These are phyloP conservation scores for Catocala nupta DNA, from an alignment of 2,888 invertebrate genomes.

Conservation along the genomic window DNA sequence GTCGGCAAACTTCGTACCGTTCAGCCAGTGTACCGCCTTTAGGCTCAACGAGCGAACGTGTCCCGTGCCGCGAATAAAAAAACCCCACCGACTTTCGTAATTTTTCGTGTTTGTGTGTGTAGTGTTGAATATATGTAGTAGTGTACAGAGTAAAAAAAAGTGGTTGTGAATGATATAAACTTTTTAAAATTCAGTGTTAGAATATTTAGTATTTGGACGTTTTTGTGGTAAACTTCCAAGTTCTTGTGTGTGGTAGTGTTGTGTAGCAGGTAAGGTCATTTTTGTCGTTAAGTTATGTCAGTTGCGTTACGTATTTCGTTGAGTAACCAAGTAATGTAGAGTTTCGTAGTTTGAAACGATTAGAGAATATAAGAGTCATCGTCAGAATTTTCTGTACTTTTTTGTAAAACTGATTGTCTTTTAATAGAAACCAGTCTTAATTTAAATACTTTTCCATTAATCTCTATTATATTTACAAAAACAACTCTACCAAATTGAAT, in stretches of 20 bases:
- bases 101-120: constrained; percentile 54
- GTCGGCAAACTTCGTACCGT: constrained; percentile 53
- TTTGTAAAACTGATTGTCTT: too few species aligned
- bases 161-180: constrained; percentile 58
- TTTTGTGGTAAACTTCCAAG: constrained; percentile 31
- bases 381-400: too few species aligned
- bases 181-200: constrained; percentile 33
- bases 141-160: constrained; percentile 45
- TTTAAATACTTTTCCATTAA: too few species aligned
- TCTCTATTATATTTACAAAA: too few species aligned
- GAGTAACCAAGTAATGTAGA: not conserved
- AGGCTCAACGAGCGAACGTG: constrained; percentile 50
- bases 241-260: constrained; percentile 42
- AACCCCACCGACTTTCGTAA: constrained; percentile 48
- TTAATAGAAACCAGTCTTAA: too few species aligned
- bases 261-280: constrained; percentile 47
- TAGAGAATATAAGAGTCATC: not conserved
- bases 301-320: constrained; percentile 17
- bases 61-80: constrained; percentile 22
- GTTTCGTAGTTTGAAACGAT: not conserved
- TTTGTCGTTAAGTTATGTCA: constrained; percentile 34
- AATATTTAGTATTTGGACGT: constrained; percentile 22
- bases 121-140: constrained; percentile 22
- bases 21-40: constrained; percentile 59
- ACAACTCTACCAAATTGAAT: too few species aligned